A percentile compares a stretch with the other conserved stretches of the same genome.
Conservation (phyloP, 2,113 vertebrate genomes). For the Triplophysa siluroides region DNA sequence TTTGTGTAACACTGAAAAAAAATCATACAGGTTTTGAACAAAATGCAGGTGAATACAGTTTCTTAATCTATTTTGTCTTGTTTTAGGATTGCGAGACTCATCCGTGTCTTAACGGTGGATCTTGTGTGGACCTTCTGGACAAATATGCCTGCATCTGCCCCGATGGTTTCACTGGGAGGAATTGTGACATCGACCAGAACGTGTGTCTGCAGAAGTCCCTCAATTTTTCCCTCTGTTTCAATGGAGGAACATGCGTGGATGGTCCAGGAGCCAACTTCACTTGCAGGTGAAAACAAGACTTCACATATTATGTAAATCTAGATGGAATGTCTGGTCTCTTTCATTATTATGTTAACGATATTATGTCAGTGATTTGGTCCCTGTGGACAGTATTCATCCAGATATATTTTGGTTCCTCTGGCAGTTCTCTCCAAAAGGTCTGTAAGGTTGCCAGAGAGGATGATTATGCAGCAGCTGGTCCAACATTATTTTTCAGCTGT, state of each 20-base stretch:
- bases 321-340: not conserved
- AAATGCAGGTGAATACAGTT: too few species aligned
- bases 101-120: constrained; percentile 76
- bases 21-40: too few species aligned
- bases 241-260: constrained; percentile 73
- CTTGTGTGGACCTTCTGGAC: constrained; percentile 74
- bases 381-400: constrained; percentile 13
- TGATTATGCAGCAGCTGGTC: constrained; percentile 52
- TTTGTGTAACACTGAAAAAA: too few species aligned
- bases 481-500: constrained; percentile 14
- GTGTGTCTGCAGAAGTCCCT: constrained; percentile 59
- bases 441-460: constrained; percentile 46
- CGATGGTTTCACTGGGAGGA: constrained; percentile 71
- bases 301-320: not conserved
- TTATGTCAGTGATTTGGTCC: not conserved
- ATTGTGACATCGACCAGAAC: constrained; percentile 69
- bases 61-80: not conserved
- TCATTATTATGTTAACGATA: not conserved
- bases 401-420: constrained; percentile 12
- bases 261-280: constrained; percentile 74
- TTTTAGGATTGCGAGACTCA: constrained; percentile 73
- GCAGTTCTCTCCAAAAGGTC: constrained; percentile 28
- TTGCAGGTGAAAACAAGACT: constrained; percentile 69
- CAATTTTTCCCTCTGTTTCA: constrained; percentile 68
- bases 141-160: constrained; percentile 76